A percentile compares a stretch with the other conserved stretches of the same genome.
phyloP scores from a whole-genome alignment of 2,113 vertebrate genomes.

The Panurus biarmicus region DNA sequence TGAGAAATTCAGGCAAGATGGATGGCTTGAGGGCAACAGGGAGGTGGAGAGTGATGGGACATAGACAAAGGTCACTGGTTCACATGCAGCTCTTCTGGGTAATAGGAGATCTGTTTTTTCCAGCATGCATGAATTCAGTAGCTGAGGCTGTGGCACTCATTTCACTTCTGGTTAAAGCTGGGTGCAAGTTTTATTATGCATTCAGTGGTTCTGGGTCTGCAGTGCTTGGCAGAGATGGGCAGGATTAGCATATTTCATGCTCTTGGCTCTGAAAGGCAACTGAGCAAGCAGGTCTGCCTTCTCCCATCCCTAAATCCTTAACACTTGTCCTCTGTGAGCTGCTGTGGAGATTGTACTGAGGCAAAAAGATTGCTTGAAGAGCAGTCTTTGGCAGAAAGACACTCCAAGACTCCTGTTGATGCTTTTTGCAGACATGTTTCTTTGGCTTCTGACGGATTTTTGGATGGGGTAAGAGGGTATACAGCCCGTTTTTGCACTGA shows the following conservation, averaged over 20 bases:
- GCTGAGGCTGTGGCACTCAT: neutral
- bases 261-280: neutral
- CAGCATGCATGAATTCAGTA: neutral
- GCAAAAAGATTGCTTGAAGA: neutral
- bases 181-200: conserved; percentile 1
- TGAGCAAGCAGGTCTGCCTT: neutral
- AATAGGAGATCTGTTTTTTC: neutral
- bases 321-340: neutral
- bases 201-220: neutral
- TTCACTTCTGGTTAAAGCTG: neutral
- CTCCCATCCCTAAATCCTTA: neutral
- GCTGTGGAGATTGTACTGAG: neutral
- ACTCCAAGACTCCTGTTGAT: neutral
- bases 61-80: neutral
- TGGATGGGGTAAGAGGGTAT: neutral
- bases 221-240: neutral
- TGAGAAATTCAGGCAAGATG: neutral
- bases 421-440: neutral
- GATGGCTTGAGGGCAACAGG: neutral
- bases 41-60: neutral
- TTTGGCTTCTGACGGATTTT: neutral
- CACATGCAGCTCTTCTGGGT: neutral
- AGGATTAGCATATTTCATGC: conserved; percentile 10
- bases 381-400: neutral
- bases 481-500: neutral